These are phyloP conservation scores for Microcebus lehilahytsara DNA, from an alignment of 2,113 vertebrate species.

Conservation along the genomic window DNA sequence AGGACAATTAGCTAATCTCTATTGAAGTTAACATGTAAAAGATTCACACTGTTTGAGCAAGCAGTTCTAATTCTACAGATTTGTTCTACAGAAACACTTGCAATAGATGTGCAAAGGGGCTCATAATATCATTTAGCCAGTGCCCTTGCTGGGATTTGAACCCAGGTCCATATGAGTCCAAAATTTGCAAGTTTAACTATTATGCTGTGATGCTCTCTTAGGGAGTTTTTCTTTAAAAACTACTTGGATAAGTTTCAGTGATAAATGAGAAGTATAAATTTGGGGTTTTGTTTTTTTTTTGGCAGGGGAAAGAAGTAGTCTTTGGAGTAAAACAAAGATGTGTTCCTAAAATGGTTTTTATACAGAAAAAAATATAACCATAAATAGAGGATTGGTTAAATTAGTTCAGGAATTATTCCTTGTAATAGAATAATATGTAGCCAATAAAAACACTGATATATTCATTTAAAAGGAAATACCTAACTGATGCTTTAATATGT, in stretches of 20 bases:
- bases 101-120: not conserved
- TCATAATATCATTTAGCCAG: not conserved
- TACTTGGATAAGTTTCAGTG: not conserved
- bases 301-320: too few relatives aligned
- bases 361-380: not conserved
- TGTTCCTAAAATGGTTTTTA: not conserved
- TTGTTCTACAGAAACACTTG: not conserved
- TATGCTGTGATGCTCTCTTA: not conserved
- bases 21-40: not conserved
- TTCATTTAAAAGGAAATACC: slow-evolving; percentile 28
- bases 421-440: not conserved
- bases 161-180: not conserved
- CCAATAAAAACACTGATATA: not conserved
- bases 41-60: not conserved
- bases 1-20: not conserved
- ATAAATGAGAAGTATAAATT: not conserved
- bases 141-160: not conserved
- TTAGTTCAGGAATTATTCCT: not conserved
- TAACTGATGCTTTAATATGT: slow-evolving; percentile 12
- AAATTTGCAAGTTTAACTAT: not conserved
- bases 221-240: not conserved
- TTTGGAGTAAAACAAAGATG: not conserved
- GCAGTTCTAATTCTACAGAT: not conserved
- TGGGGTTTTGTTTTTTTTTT: too few relatives aligned
- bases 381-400: slow-evolving; percentile 25